Conservation (phyloP, 2,113 vertebrate genomes). For the Corydoras sp. region DNA sequence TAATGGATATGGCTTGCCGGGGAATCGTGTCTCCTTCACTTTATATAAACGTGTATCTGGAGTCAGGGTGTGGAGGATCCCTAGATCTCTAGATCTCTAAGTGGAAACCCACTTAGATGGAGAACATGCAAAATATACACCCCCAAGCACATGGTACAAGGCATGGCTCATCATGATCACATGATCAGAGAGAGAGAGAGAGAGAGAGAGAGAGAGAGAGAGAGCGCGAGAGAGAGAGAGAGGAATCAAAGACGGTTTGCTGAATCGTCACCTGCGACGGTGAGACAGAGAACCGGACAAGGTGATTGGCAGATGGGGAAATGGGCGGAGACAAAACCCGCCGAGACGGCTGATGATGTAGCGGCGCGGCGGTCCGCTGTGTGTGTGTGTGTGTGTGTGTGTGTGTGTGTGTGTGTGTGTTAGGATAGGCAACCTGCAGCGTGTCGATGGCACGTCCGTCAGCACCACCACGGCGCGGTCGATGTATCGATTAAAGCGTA, state of each 20-base stretch:
- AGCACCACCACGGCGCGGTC: constrained; percentile 51
- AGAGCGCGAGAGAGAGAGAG: too few relatives aligned
- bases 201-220: too few relatives aligned
- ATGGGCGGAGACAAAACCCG: background rate
- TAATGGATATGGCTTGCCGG: too few relatives aligned
- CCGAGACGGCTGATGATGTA: background rate
- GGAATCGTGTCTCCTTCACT: too few relatives aligned
- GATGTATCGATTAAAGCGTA: constrained; percentile 75
- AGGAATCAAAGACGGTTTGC: background rate
- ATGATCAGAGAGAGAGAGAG: background rate
- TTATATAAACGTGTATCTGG: too few relatives aligned
- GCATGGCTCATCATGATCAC: background rate
- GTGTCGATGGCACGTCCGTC: constrained; percentile 61
- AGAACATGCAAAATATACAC: too few relatives aligned
- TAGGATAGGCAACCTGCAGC: constrained; percentile 56
- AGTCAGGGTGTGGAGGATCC: too few relatives aligned
- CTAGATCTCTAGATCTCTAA: too few relatives aligned
- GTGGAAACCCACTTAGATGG: too few relatives aligned
- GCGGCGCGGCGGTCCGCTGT: background rate
- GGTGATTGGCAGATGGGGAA: background rate
- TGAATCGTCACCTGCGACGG: background rate
- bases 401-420: constrained; percentile 44
- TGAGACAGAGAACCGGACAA: background rate
- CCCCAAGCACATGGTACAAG: too few relatives aligned
- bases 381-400: too few relatives aligned